Evolutionary conservation across 2,888 invertebrate species (phyloP).

Genomic region (Leptothorax acervorum): DNA sequence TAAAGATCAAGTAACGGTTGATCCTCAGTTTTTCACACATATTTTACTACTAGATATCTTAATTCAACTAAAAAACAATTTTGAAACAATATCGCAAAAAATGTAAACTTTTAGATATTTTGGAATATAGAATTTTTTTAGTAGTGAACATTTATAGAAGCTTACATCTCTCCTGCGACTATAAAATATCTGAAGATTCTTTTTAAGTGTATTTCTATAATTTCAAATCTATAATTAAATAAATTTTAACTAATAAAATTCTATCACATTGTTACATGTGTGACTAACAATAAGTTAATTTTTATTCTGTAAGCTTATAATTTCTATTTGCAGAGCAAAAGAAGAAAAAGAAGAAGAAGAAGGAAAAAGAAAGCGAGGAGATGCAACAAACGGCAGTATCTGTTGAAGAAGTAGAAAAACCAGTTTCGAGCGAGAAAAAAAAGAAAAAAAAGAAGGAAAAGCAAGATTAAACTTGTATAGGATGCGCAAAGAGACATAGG

Average conservation of each 20-base stretch:
- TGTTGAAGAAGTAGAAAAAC: constrained; percentile 59
- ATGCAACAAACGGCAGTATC: constrained; percentile 51
- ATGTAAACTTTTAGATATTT: not conserved
- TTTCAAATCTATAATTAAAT: not conserved
- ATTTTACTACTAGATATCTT: not conserved
- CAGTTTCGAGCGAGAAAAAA: constrained; percentile 70
- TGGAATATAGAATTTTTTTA: not conserved
- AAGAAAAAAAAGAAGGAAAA: constrained; percentile 80
- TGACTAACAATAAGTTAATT: not conserved
- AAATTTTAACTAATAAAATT: not conserved
- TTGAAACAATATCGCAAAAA: not conserved
- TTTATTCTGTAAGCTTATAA: not conserved
- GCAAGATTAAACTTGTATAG: constrained; percentile 51
- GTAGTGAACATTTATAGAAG: not conserved
- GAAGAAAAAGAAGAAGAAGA: constrained; percentile 85
- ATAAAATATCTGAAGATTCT: not conserved
- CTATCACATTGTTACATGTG: not conserved
- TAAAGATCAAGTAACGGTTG: no score
- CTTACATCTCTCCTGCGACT: not conserved
- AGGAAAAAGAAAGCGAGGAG: constrained; percentile 79
- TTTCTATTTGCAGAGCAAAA: constrained; percentile 74
- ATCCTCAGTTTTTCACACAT: no score
- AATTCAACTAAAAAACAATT: not conserved
- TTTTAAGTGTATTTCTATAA: not conserved
- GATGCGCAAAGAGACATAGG: not conserved